phyloP scores from a whole-genome alignment of 2,797 vertebrate species.

The Otolemur crassicaudatus region DNA sequence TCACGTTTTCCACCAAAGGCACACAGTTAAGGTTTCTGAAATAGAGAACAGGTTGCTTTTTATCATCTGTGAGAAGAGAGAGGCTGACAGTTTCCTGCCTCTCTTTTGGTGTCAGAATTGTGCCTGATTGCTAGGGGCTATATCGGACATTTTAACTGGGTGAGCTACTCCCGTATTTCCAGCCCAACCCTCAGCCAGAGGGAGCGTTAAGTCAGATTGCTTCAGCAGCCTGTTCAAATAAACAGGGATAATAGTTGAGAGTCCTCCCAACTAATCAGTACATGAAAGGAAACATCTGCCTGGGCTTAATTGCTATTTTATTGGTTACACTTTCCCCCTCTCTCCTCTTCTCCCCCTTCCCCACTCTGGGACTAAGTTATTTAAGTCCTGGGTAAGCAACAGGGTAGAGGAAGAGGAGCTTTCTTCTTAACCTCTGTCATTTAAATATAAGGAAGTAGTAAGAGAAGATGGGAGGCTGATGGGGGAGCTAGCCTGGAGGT shows the following conservation, averaged over 20 bases:
- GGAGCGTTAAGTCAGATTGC: conserved; percentile 55
- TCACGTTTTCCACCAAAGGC: not conserved
- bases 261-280: conserved; percentile 65
- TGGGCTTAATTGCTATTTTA: conserved; percentile 73
- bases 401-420: conserved; percentile 13
- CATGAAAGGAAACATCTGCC: conserved; percentile 80
- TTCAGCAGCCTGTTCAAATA: conserved; percentile 77
- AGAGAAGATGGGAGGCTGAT: not conserved
- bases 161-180: conserved; percentile 30
- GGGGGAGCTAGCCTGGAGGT: not conserved
- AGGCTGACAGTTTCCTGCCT: conserved; percentile 55
- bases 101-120: not conserved
- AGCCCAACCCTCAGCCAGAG: not conserved
- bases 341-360: not conserved
- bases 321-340: conserved; percentile 65
- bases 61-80: conserved; percentile 42
- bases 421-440: conserved; percentile 6
- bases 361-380: conserved; percentile 7
- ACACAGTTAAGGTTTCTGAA: conserved; percentile 29
- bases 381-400: conserved; percentile 23
- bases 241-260: conserved; percentile 65
- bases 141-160: conserved; percentile 9
- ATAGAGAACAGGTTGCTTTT: conserved; percentile 29
- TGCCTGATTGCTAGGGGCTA: conserved; percentile 27
- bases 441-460: not conserved